Evolutionary conservation across 2,797 vertebrate genomes (phyloP), one percentile per base, ranked within the genome.

Genomic region (Dipus sagitta): DNA sequence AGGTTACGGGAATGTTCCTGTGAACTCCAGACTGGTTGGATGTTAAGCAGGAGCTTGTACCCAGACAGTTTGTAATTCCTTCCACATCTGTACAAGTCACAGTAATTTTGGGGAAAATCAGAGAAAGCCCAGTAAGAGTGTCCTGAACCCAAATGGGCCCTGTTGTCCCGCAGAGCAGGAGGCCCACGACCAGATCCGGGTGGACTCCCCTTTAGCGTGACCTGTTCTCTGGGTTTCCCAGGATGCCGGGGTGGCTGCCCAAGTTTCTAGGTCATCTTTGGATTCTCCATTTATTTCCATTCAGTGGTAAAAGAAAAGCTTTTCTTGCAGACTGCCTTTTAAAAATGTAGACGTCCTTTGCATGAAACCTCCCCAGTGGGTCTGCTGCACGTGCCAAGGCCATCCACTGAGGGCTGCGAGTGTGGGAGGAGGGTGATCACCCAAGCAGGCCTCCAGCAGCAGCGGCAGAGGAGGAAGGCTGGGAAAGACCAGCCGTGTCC

Each of bases 51-150:
- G 52, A 30, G 60, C 4, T 0, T 75, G 11, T 79, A 18, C 52
- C 28, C 24, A 81, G 38, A 54, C 26, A 34, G 9, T 34, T 77
- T 95, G 77, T 18, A 24, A 82, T 47, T 91, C 15, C 52, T 94
- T 78, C 26, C 38, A 26, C 62, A 92, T 3, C 80, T 64, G 1
- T 62, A 14, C 67, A 47, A 90, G 30, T 74, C 2, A 1, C 12
- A 21, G 2, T 86, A 42, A 64, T 78, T 82, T 79, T 87, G 38
- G 14, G 30, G 47, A 18, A 88, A 74, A 24, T 83, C 88, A 42
- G 26, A 72, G 84, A 84, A 94, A 54, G 17, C 34, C 65, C 42
- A 83, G 2, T 71, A 79, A 72, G 85, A 92, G 47, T n/a, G 28
- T 34, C 72, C 38, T 9, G 42, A 85, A 23, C 5, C 32, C 54